phyloP scores from a whole-genome alignment of 23 tunicate genomes.

The Oikopleura dioica region DNA sequence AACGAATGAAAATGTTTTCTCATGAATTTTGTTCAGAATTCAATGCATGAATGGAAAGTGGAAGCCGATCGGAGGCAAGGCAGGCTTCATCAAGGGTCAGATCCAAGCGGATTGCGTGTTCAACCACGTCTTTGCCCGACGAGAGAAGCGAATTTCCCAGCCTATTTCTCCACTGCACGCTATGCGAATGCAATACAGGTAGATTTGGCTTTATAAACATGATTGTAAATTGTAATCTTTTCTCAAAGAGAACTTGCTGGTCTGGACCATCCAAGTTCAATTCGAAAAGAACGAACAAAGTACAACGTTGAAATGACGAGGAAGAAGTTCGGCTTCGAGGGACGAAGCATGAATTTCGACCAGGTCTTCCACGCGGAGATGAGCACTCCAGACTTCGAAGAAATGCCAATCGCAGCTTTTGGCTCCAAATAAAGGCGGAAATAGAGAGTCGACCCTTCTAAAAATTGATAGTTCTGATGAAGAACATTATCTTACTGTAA shows the following conservation, averaged over 20 bases:
- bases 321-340: background rate
- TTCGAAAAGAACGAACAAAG: background rate
- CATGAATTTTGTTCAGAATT: too few relatives aligned
- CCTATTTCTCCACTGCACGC: background rate
- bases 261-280: background rate
- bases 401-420: background rate
- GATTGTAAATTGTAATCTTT: background rate
- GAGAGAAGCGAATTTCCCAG: background rate
- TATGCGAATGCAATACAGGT: background rate
- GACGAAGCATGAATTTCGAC: background rate
- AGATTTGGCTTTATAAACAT: too few relatives aligned
- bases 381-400: background rate
- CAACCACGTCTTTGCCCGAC: slow-evolving; percentile 12
- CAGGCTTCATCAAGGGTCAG: background rate
- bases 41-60: background rate
- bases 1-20: too few relatives aligned
- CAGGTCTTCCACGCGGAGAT: background rate
- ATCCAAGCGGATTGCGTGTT: background rate
- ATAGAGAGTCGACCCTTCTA: background rate
- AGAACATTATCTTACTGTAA: too few relatives aligned
- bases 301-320: background rate
- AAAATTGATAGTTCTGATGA: too few relatives aligned
- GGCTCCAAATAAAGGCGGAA: background rate
- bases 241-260: background rate
- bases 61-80: background rate